phyloP scores from a whole-genome alignment of 2,888 invertebrate species.

The Liopterus haemorrhoidalis region DNA sequence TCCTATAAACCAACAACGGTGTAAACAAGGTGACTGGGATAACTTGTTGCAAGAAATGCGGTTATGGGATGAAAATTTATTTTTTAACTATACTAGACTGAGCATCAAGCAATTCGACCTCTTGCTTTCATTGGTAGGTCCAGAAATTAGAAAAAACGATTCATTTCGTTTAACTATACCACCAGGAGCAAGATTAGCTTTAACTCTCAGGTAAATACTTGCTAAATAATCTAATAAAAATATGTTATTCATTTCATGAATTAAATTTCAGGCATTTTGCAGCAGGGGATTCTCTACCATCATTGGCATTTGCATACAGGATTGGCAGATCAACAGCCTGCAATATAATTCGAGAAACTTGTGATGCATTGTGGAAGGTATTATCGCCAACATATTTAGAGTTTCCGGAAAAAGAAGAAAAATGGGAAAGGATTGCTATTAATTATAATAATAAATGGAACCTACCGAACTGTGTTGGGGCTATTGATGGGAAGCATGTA shows the following conservation, averaged over 20 bases:
- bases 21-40: constrained; percentile 1
- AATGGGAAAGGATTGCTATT: constrained; percentile 19
- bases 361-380: constrained; percentile 11
- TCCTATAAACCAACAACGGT: not conserved
- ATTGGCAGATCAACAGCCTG: constrained; percentile 22
- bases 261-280: constrained; percentile 9
- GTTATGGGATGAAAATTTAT: not conserved
- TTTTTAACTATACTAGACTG: not conserved
- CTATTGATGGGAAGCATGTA: constrained; percentile 1
- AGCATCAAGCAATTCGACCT: not conserved
- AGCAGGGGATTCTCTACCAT: constrained; percentile 14
- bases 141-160: constrained; percentile 3
- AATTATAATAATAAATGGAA: constrained; percentile 15
- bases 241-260: not conserved
- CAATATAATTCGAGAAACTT: constrained; percentile 23
- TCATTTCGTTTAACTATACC: not conserved
- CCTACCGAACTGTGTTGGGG: too few species aligned
- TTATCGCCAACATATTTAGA: constrained; percentile 5
- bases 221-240: not conserved
- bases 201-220: constrained; percentile 1
- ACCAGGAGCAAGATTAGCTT: not conserved
- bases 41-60: constrained; percentile 3
- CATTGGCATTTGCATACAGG: constrained; percentile 18
- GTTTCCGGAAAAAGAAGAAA: constrained; percentile 9
- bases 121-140: not conserved